Evolutionary conservation across 2,113 vertebrate species (phyloP).

Genomic region (Macquaria ambigua): DNA sequence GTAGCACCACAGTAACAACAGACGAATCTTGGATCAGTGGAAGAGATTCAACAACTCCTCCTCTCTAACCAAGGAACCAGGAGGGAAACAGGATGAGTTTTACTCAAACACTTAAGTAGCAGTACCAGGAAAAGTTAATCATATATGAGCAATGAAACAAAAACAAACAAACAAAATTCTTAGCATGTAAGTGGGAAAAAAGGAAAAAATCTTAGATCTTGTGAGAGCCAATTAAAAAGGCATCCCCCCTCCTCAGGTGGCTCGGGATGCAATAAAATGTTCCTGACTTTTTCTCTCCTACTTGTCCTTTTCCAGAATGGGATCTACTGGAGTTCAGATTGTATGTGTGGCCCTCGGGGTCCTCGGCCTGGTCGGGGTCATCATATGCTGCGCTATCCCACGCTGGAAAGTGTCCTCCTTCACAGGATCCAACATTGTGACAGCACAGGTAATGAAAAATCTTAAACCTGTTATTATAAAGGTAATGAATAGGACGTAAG

Average conservation of each 20-base stretch:
- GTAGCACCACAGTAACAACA: not conserved
- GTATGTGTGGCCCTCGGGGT: constrained; percentile 80
- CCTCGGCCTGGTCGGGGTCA: constrained; percentile 80
- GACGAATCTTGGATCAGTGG: not conserved
- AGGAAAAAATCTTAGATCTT: not conserved
- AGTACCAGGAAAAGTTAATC: not conserved
- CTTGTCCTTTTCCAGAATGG: constrained; percentile 77
- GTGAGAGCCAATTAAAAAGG: not conserved
- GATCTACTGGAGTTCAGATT: constrained; percentile 78
- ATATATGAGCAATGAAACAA: not conserved
- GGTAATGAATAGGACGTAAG: not conserved
- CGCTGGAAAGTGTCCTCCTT: constrained; percentile 84
- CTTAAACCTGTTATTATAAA: not conserved
- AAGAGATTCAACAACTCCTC: not conserved
- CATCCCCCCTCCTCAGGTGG: not conserved
- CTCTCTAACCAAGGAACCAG: not conserved
- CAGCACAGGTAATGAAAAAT: constrained; percentile 79
- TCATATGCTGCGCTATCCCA: constrained; percentile 82
- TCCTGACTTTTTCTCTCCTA: not conserved
- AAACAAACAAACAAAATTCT: not conserved
- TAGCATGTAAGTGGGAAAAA: not conserved
- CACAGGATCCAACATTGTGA: constrained; percentile 82
- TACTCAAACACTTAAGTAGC: not conserved
- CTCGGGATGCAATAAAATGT: not conserved
- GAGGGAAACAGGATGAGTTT: not conserved